Evolutionary conservation across 2,888 invertebrate genomes (phyloP), one percentile per base, ranked within the genome.

Genomic region (Orthonychiurus folsomi): DNA sequence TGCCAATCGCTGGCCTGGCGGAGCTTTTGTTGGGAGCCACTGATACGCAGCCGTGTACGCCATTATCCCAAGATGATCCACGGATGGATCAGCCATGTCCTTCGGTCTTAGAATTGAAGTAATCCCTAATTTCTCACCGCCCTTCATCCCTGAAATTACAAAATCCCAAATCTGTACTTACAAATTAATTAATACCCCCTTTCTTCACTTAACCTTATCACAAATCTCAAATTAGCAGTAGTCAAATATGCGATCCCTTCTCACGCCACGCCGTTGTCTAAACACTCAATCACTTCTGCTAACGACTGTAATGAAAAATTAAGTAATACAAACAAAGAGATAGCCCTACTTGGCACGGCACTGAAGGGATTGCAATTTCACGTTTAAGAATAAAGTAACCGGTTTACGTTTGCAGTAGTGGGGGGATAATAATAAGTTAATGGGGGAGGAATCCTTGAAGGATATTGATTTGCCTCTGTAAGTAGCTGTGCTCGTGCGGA

Each of bases 11-110:
- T 93, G 90, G 64, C 88, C 87, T 0, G 92, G 82, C 3, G 89
- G 88, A 15, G 89, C 88, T 55, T 89, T 81, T 63, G 91, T 89
- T 27, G 88, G 86, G 37, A 93, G 84, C 85, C 93, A 92, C 72
- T 91, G 88, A 79, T 92, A 89, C 76, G 90, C 86, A 0, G 95
- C 91, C 0, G 92, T 90, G 79, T 96, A 95, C 0, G 96, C 92
- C 97, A 97, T 97, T 63, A 96, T 91, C 12, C 93, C 96, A 70
- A 97, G 81, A 80, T 96, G 95, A 76, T 97, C 96, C 3, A 93
- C 92, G 76, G 95, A 90, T 50, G 87, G 88, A 76, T 93, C 93
- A 48, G 92, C 88, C 87, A 99, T 91, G 75, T 97, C 95, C 76
- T 88, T 89, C 18, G 96, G 88, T 72, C 91, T 86, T 63, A 97